A percentile compares a stretch with the other conserved stretches of the same genome.
Evolutionary conservation across 2,113 vertebrate genomes (phyloP).

Genomic region (Urocolius indicus): DNA sequence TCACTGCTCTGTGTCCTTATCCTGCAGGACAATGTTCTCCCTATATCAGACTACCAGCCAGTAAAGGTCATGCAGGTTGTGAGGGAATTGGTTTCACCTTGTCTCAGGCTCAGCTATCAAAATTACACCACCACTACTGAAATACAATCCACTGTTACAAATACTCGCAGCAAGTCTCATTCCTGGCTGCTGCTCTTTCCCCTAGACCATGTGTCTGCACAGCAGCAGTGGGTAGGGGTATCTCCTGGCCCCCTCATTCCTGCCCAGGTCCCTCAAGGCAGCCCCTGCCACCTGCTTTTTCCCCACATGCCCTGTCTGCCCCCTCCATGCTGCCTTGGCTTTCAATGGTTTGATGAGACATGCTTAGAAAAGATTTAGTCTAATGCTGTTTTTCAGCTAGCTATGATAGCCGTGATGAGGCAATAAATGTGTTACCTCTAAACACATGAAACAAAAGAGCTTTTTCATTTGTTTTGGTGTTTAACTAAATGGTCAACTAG

Average conservation of each 20-base stretch:
- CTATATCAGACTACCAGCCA: fast-evolving
- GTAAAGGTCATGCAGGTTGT: background rate
- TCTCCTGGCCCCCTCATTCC: background rate
- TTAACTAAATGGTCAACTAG: background rate
- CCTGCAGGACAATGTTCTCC: background rate
- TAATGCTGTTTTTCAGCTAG: background rate
- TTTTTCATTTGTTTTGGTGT: background rate
- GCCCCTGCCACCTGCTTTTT: background rate
- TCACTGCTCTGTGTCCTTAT: background rate
- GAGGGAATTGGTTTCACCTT: background rate
- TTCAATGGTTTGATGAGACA: background rate
- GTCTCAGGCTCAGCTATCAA: background rate
- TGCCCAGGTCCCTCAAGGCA: background rate
- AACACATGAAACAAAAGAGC: background rate
- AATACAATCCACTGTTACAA: background rate
- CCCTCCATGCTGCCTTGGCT: background rate
- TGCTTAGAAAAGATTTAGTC: background rate
- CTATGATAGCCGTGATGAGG: background rate
- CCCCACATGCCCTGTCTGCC: background rate
- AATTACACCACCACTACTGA: background rate
- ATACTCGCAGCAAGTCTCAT: background rate
- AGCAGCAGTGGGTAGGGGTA: background rate
- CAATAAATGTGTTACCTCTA: background rate
- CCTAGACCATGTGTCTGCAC: background rate
- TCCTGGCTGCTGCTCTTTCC: background rate